Conservation (phyloP, 2,888 invertebrate genomes). For the Scaptodrosophila latifasciaeformis region DNA sequence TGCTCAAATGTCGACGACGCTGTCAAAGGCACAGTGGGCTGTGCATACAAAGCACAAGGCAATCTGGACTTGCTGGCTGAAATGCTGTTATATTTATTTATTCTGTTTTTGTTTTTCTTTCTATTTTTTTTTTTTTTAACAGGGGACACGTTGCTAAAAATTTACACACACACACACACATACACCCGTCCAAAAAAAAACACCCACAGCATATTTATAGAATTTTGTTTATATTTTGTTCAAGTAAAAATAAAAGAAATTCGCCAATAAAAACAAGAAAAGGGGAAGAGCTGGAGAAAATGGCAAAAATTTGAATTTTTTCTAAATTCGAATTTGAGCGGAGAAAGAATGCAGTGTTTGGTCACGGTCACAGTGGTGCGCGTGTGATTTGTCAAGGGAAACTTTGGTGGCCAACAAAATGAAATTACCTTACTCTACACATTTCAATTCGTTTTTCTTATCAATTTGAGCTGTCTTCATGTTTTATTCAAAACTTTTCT, state of each 20-base stretch:
- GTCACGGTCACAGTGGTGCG: too few relatives aligned
- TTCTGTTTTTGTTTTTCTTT: slow-evolving; percentile 26
- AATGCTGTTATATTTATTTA: slow-evolving; percentile 65
- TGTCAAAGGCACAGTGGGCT: slow-evolving; percentile 61
- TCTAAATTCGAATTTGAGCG: too few relatives aligned
- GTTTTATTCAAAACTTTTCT: too few relatives aligned
- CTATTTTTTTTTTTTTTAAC: slow-evolving; percentile 24
- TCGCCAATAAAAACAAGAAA: slow-evolving; percentile 10
- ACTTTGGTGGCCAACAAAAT: too few relatives aligned
- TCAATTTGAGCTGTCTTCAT: too few relatives aligned
- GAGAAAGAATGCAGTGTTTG: too few relatives aligned
- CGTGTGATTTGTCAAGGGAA: too few relatives aligned
- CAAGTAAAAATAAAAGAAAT: slow-evolving; percentile 41
- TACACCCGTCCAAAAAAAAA: too few relatives aligned
- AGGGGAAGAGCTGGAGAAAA: background rate
- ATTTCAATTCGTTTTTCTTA: too few relatives aligned
- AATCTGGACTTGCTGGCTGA: slow-evolving; percentile 17
- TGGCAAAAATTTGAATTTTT: too few relatives aligned
- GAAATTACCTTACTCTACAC: too few relatives aligned
- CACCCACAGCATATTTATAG: slow-evolving; percentile 60
- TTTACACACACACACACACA: slow-evolving; percentile 29
- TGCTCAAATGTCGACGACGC: slow-evolving; percentile 65
- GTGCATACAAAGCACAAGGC: slow-evolving; percentile 49
- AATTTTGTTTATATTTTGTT: slow-evolving; percentile 62
- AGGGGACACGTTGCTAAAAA: slow-evolving; percentile 37